Evolutionary conservation across 2,797 vertebrate species (phyloP), one percentile per base, ranked within the genome.

Genomic region (Etheostoma nigrum): DNA sequence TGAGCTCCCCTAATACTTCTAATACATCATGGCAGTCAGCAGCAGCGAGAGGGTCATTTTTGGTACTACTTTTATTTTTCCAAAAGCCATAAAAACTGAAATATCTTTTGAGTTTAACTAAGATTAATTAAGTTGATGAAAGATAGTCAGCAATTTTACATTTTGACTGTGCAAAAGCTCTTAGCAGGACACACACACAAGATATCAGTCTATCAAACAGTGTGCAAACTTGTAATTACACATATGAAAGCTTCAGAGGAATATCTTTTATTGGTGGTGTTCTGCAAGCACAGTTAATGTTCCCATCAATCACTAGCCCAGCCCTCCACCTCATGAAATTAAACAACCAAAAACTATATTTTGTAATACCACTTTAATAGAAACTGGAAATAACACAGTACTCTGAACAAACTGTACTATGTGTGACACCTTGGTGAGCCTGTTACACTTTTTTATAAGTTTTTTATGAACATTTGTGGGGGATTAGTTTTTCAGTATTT

Each of bases 341-440:
- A 51, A 72, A 72, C 57, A 74, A 78, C 45, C 36, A 61, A 27
- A 74, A 69, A 30, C 45, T 4, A n/a, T 51, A 51, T 27, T 67
- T 59, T 60, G 40, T 52, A 23, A 12, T 40, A 2, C 18, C 42
- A 23, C n/a, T 70, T 42, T 25, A 49, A 67, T 3, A 66, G 66
- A 71, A 58, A 49, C 42, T 52, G 62, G 42, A 70, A 67, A 52
- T 27, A 11, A 30, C n/a, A 18, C 42, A 36, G 10, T 40, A 11
- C n/a, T 49, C n/a, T 49, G 42, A 61, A 79, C 76, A 70, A 80
- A 66, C 40, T 64, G 33, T 54, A n/a, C 60, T 52, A 23, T 79
- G 59, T 72, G 47, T 54, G 55, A 49, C 65, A 76, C 67, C 16
- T 67, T 53, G 45, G 47, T 52, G 19, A 70, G 62, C 27, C 74